Conservation (phyloP, 23 tunicate species). For the Pegea sp. region DNA sequence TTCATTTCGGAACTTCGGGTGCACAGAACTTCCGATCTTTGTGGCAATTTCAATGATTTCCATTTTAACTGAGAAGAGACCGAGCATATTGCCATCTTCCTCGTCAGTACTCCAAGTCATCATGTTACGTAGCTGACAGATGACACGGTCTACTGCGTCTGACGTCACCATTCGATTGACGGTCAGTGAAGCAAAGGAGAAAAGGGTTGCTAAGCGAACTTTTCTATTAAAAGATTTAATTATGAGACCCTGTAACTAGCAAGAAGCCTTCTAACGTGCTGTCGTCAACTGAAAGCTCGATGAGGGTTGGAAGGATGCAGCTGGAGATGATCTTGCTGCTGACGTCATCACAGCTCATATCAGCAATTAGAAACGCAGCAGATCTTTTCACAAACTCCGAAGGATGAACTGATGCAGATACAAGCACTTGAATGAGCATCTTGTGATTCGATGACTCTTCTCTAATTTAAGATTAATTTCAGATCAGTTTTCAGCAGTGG, state of each 20-base stretch:
- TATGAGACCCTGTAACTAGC: background rate
- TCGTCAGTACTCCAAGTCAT: slow-evolving; percentile 22
- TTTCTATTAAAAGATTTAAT: slow-evolving; percentile 7
- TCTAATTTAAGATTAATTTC: background rate
- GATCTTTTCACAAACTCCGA: slow-evolving; percentile 29
- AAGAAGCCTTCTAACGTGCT: slow-evolving; percentile 8
- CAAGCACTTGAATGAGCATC: slow-evolving; percentile 9
- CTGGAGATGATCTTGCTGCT: slow-evolving; percentile 12
- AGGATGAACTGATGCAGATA: slow-evolving; percentile 35
- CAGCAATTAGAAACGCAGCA: slow-evolving; percentile 29
- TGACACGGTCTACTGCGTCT: slow-evolving; percentile 47
- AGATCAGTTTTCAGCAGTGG: background rate
- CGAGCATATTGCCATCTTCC: slow-evolving; percentile 25
- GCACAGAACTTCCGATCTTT: slow-evolving; percentile 14
- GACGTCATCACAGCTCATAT: slow-evolving; percentile 29
- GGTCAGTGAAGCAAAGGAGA: slow-evolving; percentile 26
- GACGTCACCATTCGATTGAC: slow-evolving; percentile 9
- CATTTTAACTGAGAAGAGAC: slow-evolving; percentile 20
- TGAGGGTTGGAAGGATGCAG: slow-evolving; percentile 40
- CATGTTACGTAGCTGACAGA: slow-evolving; percentile 31
- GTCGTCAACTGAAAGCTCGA: slow-evolving; percentile 49
- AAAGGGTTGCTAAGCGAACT: slow-evolving; percentile 33
- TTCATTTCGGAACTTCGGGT: slow-evolving; percentile 80
- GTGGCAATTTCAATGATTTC: slow-evolving; percentile 5
- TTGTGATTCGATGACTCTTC: no score